Evolutionary conservation across 2,113 vertebrate genomes (phyloP).

Genomic region (Heteronetta atricapilla): DNA sequence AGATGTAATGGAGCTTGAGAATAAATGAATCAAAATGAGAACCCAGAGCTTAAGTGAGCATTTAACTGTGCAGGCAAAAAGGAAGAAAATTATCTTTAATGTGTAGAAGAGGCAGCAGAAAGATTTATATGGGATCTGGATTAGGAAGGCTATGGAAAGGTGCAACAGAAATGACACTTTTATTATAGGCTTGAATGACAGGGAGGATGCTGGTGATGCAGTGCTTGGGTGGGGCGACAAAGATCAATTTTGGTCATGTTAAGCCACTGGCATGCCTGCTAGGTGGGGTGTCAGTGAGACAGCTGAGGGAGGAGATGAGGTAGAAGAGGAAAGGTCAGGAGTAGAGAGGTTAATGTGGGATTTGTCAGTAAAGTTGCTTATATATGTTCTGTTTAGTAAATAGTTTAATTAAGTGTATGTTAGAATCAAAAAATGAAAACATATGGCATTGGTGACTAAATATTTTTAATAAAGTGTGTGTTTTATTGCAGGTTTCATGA

Average conservation of each 20-base stretch:
- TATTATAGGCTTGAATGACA: neutral
- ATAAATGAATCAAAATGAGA: constrained; percentile 67
- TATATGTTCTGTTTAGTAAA: neutral
- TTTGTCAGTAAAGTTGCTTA: neutral
- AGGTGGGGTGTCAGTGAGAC: neutral
- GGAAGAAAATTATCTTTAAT: constrained; percentile 44
- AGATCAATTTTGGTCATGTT: neutral
- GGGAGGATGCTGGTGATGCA: neutral
- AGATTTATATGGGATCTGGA: constrained; percentile 26
- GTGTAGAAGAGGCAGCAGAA: neutral
- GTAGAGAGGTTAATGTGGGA: neutral
- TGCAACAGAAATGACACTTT: neutral
- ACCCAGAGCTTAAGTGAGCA: constrained; percentile 29
- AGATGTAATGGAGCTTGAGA: constrained; percentile 43
- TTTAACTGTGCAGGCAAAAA: constrained; percentile 32
- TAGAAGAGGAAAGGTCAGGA: neutral
- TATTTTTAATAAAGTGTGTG: neutral
- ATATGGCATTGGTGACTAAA: neutral
- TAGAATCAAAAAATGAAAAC: neutral
- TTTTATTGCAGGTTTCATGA: neutral
- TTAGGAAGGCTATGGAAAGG: neutral
- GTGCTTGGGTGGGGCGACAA: neutral
- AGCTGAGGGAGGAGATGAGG: neutral
- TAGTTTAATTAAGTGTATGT: neutral
- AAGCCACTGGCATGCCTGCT: neutral